Evolutionary conservation across 2,113 vertebrate genomes (phyloP), one percentile per base, ranked within the genome.

Genomic region (Progne subis): DNA sequence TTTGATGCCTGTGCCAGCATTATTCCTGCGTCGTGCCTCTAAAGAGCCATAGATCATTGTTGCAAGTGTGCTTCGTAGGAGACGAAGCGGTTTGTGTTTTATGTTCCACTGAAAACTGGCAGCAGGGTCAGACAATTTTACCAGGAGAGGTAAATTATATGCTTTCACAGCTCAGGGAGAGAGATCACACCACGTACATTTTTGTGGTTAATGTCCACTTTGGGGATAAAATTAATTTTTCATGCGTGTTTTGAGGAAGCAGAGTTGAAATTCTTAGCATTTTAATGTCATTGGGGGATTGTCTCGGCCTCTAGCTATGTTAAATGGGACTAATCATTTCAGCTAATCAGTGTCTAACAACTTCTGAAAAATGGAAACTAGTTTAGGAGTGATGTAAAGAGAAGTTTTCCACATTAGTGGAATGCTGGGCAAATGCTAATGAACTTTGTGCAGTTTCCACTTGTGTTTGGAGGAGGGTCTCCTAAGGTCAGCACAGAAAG

Each of bases 331-430:
- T 91, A 89, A 94, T 95, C 91, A 95, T 95, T 95, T 92, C 87
- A 96, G 63, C 88, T 93, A 93, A 95, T 94, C 86, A 80, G 93
- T 82, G 90, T 94, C 91, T 86, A 92, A 93, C 91, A 93, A 75
- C 92, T 96, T 96, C 82, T 87, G 88, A 96, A 95, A 97, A 95
- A 86, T 92, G 93, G 94, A 94, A 96, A 95, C 86, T 97, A 72
- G 92, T 95, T 95, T 93, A 95, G 92, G 41, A 88, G 86, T 86
- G 90, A 82, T 86, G 74, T 92, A 65, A 88, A 88, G 94, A 75
- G 92, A 94, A 80, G 69, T 96, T 97, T 97, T 97, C 94, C 96
- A 95, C 89, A 87, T 94, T 93, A 96, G 91, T 67, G 50, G 91
- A 86, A 71, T 74, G 95, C 23, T 92, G 49, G 89, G 84, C 74